Conservation (phyloP, 2,113 vertebrate genomes). For the Charadrius vociferus region DNA sequence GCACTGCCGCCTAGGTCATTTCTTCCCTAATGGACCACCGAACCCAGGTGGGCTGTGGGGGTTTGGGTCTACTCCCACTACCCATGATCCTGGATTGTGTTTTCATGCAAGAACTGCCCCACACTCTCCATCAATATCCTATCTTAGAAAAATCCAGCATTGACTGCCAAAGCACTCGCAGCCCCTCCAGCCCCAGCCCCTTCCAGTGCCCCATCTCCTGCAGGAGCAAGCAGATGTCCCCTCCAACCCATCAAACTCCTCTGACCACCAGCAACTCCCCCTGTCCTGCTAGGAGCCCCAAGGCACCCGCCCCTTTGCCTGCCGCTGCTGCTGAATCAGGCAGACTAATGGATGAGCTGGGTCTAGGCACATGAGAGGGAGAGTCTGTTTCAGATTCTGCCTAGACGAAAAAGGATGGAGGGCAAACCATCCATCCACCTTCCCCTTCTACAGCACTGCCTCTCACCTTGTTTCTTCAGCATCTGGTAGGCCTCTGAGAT, state of each 20-base stretch:
- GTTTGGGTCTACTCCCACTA: not conserved
- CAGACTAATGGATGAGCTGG: not conserved
- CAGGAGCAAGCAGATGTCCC: not conserved
- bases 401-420: not conserved
- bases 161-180: not conserved
- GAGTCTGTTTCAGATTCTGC: not conserved
- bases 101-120: not conserved
- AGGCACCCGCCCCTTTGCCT: not conserved
- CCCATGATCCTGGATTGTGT: not conserved
- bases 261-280: not conserved
- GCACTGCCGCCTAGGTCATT: not conserved
- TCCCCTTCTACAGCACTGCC: not conserved
- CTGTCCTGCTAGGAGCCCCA: not conserved
- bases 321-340: not conserved
- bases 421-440: rapidly evolving
- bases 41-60: not conserved
- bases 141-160: not conserved
- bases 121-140: not conserved
- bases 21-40: not conserved
- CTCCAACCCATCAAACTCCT: not conserved
- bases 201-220: not conserved
- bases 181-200: not conserved
- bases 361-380: not conserved
- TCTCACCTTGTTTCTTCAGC: constrained; percentile 96
- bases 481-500: constrained; percentile 96